phyloP scores from a whole-genome alignment of 2,797 vertebrate species.

The Bufotes viridis region DNA sequence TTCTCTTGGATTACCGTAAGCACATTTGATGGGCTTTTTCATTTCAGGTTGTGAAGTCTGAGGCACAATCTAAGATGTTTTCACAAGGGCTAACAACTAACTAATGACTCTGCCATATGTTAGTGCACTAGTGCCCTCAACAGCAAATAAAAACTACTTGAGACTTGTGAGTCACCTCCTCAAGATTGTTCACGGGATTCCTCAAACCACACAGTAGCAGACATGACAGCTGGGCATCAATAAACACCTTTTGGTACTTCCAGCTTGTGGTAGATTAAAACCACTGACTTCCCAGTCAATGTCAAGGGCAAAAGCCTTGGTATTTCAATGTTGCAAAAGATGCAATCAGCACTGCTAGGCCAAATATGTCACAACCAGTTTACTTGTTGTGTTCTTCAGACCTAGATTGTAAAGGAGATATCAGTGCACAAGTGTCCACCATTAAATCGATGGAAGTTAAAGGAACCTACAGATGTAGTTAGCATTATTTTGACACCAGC shows the following conservation, averaged over 20 bases:
- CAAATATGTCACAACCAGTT: background rate
- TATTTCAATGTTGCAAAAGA: constrained; percentile 3
- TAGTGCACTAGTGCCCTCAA: background rate
- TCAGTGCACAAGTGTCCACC: no score
- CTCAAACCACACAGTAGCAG: constrained; percentile 36
- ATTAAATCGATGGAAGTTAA: background rate
- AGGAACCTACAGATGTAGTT: no score
- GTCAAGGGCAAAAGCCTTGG: constrained; percentile 15
- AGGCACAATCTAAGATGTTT: background rate
- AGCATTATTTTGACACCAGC: no score
- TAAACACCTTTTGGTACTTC: constrained; percentile 39
- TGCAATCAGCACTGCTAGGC: background rate
- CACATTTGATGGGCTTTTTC: background rate
- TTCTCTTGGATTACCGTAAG: background rate
- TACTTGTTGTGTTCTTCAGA: background rate
- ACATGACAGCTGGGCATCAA: constrained; percentile 39
- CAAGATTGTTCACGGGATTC: constrained; percentile 30
- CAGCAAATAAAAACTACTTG: constrained; percentile 6
- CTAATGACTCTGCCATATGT: constrained; percentile 7
- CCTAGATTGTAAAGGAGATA: background rate
- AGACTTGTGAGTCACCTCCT: constrained; percentile 23
- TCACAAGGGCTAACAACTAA: constrained; percentile 6
- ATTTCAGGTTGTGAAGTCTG: background rate
- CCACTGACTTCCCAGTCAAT: constrained; percentile 30
- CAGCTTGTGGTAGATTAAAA: constrained; percentile 39